phyloP scores from a whole-genome alignment of 2,113 vertebrate species.

The Caracal caracal region DNA sequence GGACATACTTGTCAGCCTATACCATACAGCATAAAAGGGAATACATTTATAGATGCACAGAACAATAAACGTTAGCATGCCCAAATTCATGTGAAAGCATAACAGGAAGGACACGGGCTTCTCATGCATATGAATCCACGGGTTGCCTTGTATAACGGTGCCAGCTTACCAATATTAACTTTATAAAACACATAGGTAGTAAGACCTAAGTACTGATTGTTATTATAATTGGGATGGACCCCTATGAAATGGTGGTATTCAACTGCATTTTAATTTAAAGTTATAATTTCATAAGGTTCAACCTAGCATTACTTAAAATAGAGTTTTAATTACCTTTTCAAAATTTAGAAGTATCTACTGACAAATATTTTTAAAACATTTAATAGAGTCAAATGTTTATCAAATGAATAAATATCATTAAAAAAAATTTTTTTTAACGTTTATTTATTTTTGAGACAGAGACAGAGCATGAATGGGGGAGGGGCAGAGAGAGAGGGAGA shows the following conservation, averaged over 20 bases:
- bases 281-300: background rate
- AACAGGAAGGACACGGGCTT: background rate
- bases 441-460: no score
- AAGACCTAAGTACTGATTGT: background rate
- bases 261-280: slow-evolving; percentile 29
- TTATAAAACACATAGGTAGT: background rate
- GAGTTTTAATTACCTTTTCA: slow-evolving; percentile 26
- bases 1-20: background rate
- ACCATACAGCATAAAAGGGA: background rate
- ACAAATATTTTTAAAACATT: background rate
- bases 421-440: no score
- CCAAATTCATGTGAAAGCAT: background rate
- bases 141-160: background rate
- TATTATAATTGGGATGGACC: background rate
- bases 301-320: background rate
- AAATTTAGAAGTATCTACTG: background rate
- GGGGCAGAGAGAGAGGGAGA: no score
- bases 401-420: background rate
- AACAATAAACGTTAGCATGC: background rate
- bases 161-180: slow-evolving; percentile 22
- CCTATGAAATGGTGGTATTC: background rate
- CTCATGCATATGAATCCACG: background rate
- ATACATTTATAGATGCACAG: background rate
- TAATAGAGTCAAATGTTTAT: slow-evolving; percentile 1
- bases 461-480: no score